Base-by-base conservation (phyloP, 2,888 invertebrate species). In the Xestia sexstrigata region DNA sequence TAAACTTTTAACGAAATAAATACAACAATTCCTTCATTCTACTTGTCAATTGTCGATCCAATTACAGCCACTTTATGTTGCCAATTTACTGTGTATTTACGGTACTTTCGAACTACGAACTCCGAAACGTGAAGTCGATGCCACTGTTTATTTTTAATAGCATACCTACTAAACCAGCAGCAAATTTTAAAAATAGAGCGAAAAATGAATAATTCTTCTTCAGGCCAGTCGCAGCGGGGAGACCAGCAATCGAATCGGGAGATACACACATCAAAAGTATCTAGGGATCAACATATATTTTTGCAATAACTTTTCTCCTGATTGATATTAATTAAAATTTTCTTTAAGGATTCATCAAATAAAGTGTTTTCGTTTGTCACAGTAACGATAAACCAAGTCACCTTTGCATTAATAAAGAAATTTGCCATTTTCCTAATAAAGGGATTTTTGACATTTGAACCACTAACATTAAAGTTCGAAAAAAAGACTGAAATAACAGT, bases 51-150 rank as follows among this genome's bases (percentile, higher is more conserved):
- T 66, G 49, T 15, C 49, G 58, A 49, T 45, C 65, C 58, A 73
- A 66, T 78, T 80, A 67, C 20, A 15, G 17, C 17, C 74, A 80
- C 13, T 73, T 80, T 26, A 30, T 6, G 55, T n/a, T 35, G 30
- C 7, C 55, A 71, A 72, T 78, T 65, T 49, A 30, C 45, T 30
- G 55, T 17, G 20, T 15, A 23, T 13, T 26, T 11, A 17, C n/a
- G 45, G 1, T 15, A 47, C 20, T 79, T 77, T 45, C 9, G 42
- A 42, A 70, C 26, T 35, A 55, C 47, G 8, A 55, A 47, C n/a
- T n/a, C 4, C 15, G 6, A 3, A 42, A 55, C 11, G 3, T 6
- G 8, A 13, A 26, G 17, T 26, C 45, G 11, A 15, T n/a, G 49
- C 20, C 13, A 1, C 15, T 30, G n/a, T 15, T 11, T 66, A 52